Percentiles rank a stretch among this genome's conserved stretches.
These are phyloP conservation scores for Prietella phreatophila DNA, from an alignment of 2,113 vertebrate genomes.

Conservation along the genomic window DNA sequence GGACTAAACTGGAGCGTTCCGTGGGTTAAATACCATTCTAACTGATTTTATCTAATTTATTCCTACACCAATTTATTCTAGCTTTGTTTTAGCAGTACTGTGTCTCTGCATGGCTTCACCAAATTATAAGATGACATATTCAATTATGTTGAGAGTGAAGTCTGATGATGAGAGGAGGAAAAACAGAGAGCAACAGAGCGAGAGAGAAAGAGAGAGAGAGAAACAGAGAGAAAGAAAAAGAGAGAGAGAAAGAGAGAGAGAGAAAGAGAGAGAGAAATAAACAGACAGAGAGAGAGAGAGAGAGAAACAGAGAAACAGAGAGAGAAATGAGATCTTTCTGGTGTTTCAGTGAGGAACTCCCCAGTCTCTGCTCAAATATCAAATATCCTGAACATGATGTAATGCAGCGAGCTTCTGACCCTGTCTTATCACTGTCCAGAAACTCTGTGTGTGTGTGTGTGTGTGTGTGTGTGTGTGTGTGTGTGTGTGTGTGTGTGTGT, in stretches of 20 bases:
- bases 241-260: too few relatives aligned
- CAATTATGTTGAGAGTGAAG: background rate
- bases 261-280: too few relatives aligned
- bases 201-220: background rate
- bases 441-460: background rate
- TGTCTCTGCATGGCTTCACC: background rate
- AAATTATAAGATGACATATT: background rate
- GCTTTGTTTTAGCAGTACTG: background rate
- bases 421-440: background rate
- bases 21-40: background rate
- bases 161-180: background rate
- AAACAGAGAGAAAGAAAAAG: background rate
- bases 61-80: background rate
- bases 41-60: background rate
- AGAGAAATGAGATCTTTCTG: background rate
- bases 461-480: background rate
- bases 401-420: background rate
- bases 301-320: background rate
- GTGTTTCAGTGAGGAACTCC: background rate
- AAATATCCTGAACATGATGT: slow-evolving; percentile 6
- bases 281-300: too few relatives aligned
- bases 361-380: background rate
- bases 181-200: background rate
- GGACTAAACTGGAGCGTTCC: background rate
- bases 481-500: background rate